Base-by-base conservation (phyloP, 1,140 invertebrate genomes). In the Lasioglossum baleicum region DNA sequence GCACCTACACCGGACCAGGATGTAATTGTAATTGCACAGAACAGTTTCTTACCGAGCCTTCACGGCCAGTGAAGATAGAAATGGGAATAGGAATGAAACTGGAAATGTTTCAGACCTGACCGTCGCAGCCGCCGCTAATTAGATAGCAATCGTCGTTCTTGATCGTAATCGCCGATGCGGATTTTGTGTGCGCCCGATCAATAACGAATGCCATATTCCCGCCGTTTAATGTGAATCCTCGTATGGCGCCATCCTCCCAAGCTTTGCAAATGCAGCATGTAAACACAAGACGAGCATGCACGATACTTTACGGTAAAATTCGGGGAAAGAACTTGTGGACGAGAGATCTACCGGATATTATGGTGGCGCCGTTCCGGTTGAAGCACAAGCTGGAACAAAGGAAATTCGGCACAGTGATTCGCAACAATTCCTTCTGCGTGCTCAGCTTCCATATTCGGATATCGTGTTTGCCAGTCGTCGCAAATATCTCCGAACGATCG, bases 181-280 rank as follows among this genome's bases (percentile, higher is more conserved):
- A 97, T 91, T 97, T 97, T 83, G 96, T 96, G 90, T 99, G 98
- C 10, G 97, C 97, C 92, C 98, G 96, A 64, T 95, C 93, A 83
- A 98, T 97, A 48, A 94, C 94, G 91, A 96, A 98, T 71, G 98
- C 95, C 1, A 97, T 91, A 51, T 94, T 93, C 0, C 97, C 97
- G 5, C 96, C 96, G 81, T 97, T 94, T 1, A 97, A 97, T 1
- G 96, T 97, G 89, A 98, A 98, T 7, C 96, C 95, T 78, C 97
- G 94, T 76, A 98, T 97, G 85, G 95, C 95, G 56, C 97, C 97
- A 94, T 98, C 97, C 91, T 97, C 96, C 97, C 97, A 98, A 1
- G 94, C 95, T 94, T 87, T 58, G 11, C 68, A n/a, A 51, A 20
- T 7, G 20, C 7, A n/a, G 20, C 51, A 61, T 35, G 56, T 40